Evolutionary conservation across 2,797 vertebrate genomes (phyloP).

Genomic region (Spinus olivaceus): DNA sequence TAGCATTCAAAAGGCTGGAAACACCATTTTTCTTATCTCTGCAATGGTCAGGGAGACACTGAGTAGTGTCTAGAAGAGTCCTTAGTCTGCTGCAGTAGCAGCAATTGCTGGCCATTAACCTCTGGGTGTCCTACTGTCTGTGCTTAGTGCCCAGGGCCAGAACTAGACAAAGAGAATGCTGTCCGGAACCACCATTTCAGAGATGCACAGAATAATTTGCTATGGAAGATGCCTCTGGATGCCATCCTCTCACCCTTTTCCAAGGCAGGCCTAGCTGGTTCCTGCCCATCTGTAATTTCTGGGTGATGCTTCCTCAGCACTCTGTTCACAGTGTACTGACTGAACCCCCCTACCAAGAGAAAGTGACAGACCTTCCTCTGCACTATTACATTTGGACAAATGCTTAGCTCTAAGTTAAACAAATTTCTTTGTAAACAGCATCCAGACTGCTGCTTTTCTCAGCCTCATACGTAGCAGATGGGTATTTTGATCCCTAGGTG

Average conservation of each 20-base stretch:
- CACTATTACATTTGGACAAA: not conserved
- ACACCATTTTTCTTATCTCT: not conserved
- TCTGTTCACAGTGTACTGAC: not conserved
- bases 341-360: not conserved
- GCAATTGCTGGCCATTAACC: not conserved
- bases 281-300: not conserved
- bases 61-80: not conserved
- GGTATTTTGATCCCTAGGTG: not conserved
- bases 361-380: not conserved
- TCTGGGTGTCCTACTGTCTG: not conserved
- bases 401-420: not conserved
- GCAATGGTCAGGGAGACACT: not conserved
- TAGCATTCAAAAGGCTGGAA: not conserved
- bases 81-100: not conserved
- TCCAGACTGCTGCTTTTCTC: not conserved
- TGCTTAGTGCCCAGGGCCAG: not conserved
- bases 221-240: not conserved
- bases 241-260: not conserved
- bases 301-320: not conserved
- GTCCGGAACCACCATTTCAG: not conserved
- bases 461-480: not conserved
- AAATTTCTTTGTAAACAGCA: not conserved
- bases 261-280: not conserved
- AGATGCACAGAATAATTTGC: not conserved
- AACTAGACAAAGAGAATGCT: not conserved